Base-by-base conservation (phyloP, 2,888 invertebrate species). In the Papilio gigon region DNA sequence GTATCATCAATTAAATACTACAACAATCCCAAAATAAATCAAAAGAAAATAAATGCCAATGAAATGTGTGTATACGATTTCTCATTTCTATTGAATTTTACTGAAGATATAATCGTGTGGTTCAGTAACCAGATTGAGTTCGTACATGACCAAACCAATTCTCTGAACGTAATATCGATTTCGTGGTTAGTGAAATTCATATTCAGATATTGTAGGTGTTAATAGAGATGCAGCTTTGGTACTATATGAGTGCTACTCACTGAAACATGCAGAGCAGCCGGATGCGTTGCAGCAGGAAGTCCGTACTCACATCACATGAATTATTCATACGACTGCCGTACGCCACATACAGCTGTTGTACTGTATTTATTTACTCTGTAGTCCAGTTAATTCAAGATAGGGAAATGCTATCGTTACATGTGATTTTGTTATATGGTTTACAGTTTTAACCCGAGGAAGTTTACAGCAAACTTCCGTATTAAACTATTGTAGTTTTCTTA, bases 351-450 rank as follows among this genome's bases (percentile, higher is more conserved):
- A 42, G 58, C 40, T n/a, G 66, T 58, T 59, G 67, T 33, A 14
- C 40, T 67, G 40, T 61, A 62, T 67, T 67, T 67, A 61, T 62
- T 60, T 67, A 67, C 25, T 60, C 53, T 61, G 40, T 67, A 30
- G 50, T 53, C 33, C 6, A 59, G n/a, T 59, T 56, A 17, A 25
- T 53, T 42, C 5, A 35, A 11, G 2, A 44, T n/a, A 17, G n/a
- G n/a, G n/a, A n/a, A n/a, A n/a, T n/a, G n/a, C n/a, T n/a, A n/a
- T n/a, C n/a, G n/a, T n/a, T n/a, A n/a, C n/a, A 12, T 14, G 20
- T 17, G 30, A 44, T 33, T 44, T 44, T 17, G 3, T 44, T 44
- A 17, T 8, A 17, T 44, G 6, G 20, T 44, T 20, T 42, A 9
- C 44, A 20, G 9, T 47, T 47, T 22, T 47, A 22, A 22, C 11